Percentiles rank a stretch among this genome's conserved stretches.
Conservation (phyloP, 2,888 invertebrate species). For the Odontothrips loti region DNA sequence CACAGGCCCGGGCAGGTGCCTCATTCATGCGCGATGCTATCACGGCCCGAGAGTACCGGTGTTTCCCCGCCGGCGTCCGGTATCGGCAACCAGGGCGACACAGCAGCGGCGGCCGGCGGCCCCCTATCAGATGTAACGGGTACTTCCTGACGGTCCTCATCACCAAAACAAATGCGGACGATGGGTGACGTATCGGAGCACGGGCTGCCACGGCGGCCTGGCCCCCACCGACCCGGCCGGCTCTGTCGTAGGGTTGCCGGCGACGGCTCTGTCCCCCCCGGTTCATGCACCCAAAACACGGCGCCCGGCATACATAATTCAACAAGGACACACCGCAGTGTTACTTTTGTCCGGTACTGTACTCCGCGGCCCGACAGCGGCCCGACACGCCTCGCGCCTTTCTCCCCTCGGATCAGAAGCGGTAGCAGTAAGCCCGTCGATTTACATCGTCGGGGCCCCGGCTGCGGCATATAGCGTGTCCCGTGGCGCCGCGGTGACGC, state of each 20-base stretch:
- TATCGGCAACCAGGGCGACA: no score
- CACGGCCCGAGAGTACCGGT: neutral
- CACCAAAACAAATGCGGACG: conserved; percentile 9
- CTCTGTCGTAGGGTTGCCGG: neutral
- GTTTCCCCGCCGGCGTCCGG: no score
- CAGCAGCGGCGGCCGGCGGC: neutral
- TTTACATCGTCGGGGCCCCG: no score
- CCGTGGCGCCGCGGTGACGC: no score
- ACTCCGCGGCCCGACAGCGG: neutral
- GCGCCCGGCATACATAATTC: neutral
- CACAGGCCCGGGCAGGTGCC: neutral
- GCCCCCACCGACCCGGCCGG: neutral
- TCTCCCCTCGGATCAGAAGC: no score
- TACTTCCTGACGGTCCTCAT: conserved; percentile 16
- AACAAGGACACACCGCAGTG: neutral
- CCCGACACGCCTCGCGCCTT: no score
- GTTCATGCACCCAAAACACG: neutral
- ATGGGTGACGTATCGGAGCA: neutral
- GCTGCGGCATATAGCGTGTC: no score
- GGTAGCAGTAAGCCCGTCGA: no score
- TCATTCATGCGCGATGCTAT: conserved; percentile 1
- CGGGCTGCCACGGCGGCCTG: neutral
- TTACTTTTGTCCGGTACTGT: conserved; percentile 6
- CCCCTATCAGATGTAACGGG: neutral
- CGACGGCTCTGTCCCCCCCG: neutral